Evolutionary conservation across 2,888 invertebrate genomes (phyloP), one percentile per base, ranked within the genome.

Genomic region (Microdon myrmicae): DNA sequence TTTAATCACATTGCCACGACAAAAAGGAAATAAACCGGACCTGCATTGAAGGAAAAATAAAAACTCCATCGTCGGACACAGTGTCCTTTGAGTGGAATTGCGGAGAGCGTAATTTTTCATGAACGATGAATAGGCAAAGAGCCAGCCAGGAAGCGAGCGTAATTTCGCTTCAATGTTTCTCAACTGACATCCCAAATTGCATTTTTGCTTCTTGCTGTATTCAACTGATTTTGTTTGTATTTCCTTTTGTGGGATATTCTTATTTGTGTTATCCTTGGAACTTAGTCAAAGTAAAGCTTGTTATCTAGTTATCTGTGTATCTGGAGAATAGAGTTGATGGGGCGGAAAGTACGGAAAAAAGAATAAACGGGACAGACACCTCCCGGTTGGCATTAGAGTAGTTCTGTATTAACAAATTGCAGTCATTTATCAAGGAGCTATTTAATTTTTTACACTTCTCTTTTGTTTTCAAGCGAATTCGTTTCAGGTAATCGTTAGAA

Each of bases 101-200:
- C n/a, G n/a, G n/a, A n/a, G n/a, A n/a, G 48, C 23, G 60, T 55
- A 61, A 55, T 61, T 61, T 61, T 55, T 61, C 48, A 48, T 54
- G 25, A 23, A 37, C 17, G 8, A 41, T 31, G 41, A 60, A 47
- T 54, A 41, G 26, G 48, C 43, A 20, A 14, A 34, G 38, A 61
- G 39, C 34, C 43, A 38, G 55, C 44, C 60, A 32, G 60, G 48
- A 59, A 53, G 48, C 29, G 44, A 61, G 60, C 56, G 54, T 66
- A 66, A 66, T 66, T 66, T 66, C 53, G 39, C 60, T 66, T 59
- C 53, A 66, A 66, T 66, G 60, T 60, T 60, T 48, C 53, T 59
- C 66, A 66, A 54, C 48, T 66, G 66, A 66, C 60, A 54, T 59
- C 25, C 48, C 48, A 66, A 66, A 66, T 60, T 60, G 66, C 59